Evolutionary conservation across 2,888 invertebrate species (phyloP).

Genomic region (Macrophya alboannulata): DNA sequence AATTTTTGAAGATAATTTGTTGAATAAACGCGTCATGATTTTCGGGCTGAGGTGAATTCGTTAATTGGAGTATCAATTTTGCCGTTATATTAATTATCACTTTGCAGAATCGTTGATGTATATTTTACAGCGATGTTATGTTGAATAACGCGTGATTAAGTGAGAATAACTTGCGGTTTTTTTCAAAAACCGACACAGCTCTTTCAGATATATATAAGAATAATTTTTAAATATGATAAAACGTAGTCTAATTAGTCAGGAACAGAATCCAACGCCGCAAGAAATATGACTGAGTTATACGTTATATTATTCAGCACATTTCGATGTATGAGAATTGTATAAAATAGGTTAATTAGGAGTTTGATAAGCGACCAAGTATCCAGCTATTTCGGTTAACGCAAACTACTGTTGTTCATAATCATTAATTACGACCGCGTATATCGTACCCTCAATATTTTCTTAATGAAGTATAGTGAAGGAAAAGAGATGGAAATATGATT

Average conservation of each 20-base stretch:
- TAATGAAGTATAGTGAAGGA: not conserved
- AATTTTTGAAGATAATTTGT: no score
- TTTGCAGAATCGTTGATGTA: not conserved
- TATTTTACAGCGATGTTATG: not conserved
- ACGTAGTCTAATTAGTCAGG: slow-evolving; percentile 14
- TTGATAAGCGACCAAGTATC: not conserved
- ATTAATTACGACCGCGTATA: not conserved
- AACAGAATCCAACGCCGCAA: not conserved
- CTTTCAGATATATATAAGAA: not conserved
- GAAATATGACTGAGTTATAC: not conserved
- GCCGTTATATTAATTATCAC: not conserved
- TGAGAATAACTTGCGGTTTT: not conserved
- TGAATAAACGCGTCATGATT: no score
- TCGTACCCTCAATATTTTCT: not conserved
- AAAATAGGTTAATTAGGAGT: not conserved
- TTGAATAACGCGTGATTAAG: not conserved
- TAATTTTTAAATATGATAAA: not conserved
- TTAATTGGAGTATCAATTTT: no score
- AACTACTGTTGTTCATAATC: not conserved
- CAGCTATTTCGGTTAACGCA: not conserved
- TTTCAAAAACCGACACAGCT: not conserved
- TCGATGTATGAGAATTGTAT: not conserved
- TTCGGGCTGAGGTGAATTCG: no score
- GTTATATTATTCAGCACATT: no score
- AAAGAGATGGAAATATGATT: not conserved